These are phyloP conservation scores for Plebejus melissa DNA, from an alignment of 2,888 invertebrate species.

Conservation along the genomic window DNA sequence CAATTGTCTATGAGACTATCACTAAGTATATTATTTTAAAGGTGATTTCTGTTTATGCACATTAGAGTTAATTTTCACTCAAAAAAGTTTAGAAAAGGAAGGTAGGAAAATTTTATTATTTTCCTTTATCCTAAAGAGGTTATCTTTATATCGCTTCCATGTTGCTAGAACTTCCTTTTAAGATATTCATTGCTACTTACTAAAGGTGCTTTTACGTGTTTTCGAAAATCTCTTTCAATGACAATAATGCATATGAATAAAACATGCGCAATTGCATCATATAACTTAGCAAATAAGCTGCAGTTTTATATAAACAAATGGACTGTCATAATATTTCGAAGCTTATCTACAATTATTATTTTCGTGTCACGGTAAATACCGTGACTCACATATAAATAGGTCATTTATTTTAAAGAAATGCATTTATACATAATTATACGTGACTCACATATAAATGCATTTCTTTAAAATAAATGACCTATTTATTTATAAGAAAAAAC, in stretches of 20 bases:
- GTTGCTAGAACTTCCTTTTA: constrained; percentile 1
- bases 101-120: not conserved
- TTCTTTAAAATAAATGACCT: too few species aligned
- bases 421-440: too few species aligned
- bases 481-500: too few species aligned
- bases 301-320: not conserved
- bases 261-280: not conserved
- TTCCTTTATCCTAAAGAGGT: not conserved
- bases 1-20: not conserved
- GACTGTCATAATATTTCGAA: not conserved
- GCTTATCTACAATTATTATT: not conserved
- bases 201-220: not conserved
- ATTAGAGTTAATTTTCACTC: not conserved
- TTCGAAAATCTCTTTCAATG: not conserved
- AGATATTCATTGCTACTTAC: not conserved
- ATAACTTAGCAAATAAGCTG: not conserved
- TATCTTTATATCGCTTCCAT: not conserved
- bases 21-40: not conserved
- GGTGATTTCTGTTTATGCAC: not conserved
- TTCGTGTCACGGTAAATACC: too few species aligned
- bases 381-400: too few species aligned
- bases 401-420: too few species aligned
- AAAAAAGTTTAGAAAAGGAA: not conserved
- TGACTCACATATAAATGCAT: too few species aligned
- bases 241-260: constrained; percentile 5